Evolutionary conservation across 2,888 invertebrate species (phyloP).

Genomic region (Branchellion lobata): DNA sequence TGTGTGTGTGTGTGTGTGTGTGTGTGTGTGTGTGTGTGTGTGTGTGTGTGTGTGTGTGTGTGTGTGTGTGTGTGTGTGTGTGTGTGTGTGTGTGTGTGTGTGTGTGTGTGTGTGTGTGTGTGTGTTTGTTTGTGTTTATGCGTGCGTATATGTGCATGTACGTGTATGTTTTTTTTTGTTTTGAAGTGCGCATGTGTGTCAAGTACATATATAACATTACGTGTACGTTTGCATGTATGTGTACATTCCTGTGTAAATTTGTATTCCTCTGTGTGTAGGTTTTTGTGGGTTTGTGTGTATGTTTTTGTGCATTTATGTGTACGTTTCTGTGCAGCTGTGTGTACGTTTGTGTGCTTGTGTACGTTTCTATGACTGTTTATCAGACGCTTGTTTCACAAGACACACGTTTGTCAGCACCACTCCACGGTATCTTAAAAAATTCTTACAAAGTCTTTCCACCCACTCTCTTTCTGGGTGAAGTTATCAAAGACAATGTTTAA

Average conservation of each 20-base stretch:
- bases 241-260: not conserved
- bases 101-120: constrained; percentile 13
- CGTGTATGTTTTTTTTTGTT: not conserved
- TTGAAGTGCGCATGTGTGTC: not conserved
- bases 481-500: too few species aligned
- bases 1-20: constrained; percentile 23
- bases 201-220: too few species aligned
- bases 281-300: not conserved
- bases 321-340: not conserved
- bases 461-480: too few species aligned
- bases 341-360: not conserved
- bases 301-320: not conserved
- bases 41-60: constrained; percentile 23
- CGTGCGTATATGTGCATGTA: not conserved
- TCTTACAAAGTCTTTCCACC: too few species aligned
- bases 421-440: too few species aligned
- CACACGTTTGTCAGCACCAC: too few species aligned
- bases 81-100: constrained; percentile 22
- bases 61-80: constrained; percentile 25
- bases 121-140: not conserved
- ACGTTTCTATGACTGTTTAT: too few species aligned
- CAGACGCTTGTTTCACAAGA: too few species aligned
- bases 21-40: constrained; percentile 23
- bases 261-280: not conserved
- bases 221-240: constrained; percentile 10